Percentiles rank a stretch among this genome's conserved stretches.
Evolutionary conservation across 2,113 vertebrate genomes (phyloP).

Genomic region (Rhynchomys soricoides): DNA sequence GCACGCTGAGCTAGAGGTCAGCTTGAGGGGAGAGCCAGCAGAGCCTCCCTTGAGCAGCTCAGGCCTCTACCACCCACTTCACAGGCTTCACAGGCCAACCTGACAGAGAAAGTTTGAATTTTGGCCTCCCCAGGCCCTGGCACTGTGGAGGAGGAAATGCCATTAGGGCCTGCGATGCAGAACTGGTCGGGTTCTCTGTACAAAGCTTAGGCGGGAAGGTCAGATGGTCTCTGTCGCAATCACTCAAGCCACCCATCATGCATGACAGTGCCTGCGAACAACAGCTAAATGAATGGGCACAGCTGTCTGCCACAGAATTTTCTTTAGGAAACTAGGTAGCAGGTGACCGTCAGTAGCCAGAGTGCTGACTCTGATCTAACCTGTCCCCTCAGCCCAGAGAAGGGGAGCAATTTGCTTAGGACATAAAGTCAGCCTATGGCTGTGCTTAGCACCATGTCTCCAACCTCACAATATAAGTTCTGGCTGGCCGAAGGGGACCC

Average conservation of each 20-base stretch:
- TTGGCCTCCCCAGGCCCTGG: neutral
- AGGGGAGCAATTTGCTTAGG: neutral
- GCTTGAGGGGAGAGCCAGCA: neutral
- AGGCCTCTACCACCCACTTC: neutral
- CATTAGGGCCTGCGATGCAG: neutral
- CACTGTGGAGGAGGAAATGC: neutral
- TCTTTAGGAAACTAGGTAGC: neutral
- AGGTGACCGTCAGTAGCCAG: neutral
- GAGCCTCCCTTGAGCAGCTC: neutral
- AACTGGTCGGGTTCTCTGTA: neutral
- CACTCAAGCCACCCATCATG: neutral
- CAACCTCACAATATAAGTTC: neutral
- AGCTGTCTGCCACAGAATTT: neutral
- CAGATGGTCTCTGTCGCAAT: neutral
- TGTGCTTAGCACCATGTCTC: neutral
- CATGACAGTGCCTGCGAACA: accelerated
- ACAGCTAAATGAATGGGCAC: accelerated
- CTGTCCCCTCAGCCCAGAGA: neutral
- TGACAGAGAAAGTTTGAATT: neutral
- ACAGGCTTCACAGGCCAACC: neutral
- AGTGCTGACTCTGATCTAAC: neutral
- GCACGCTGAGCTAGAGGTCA: neutral
- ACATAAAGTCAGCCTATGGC: neutral
- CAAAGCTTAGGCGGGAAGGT: neutral
- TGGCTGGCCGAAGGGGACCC: neutral